Base-by-base conservation (phyloP, 2,888 invertebrate genomes). In the Miltochrista miniata region DNA sequence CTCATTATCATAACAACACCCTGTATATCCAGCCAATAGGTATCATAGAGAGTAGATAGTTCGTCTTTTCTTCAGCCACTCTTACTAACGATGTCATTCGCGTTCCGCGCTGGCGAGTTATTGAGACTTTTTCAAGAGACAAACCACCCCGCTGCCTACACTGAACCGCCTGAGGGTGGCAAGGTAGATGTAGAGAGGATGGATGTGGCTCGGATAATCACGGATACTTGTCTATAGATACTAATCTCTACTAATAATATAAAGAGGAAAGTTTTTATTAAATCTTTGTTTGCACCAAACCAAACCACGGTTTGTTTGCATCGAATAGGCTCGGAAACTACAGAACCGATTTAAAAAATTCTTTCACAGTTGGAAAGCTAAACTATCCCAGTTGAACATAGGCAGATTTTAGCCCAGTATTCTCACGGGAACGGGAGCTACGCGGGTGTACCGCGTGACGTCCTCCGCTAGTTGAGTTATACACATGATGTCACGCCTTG, bases 81-180 rank as follows among this genome's bases (percentile, higher is more conserved):
- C 81, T 77, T 76, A 81, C 89, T 90, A 90, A 90, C 90, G 90
- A 90, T 85, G 90, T 90, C 90, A 90, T 90, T 88, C 87, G 87
- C 69, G 79, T 83, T 83, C 83, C 83, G 72, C 79, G 73, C 81
- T 86, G 87, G 83, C 89, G 88, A 85, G 87, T 89, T 90, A 90
- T 90, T 90, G 90, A 90, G 90, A 90, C 89, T 89, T 89, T 90
- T 90, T 90, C 87, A 90, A 90, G 90, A 87, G 89, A 83, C 81
- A 72, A 71, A 69, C 76, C 73, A 65, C 77, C 69, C 61, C 30
- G 56, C 54, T 51, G 59, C 56, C 53, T 45, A 52, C 68, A 61
- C 70, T 67, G 48, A 52, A 57, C 68, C 61, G 71, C 73, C 68
- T 53, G 30, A 53, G 70, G 68, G 66, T 61, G 66, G 70, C 14